phyloP scores from a whole-genome alignment of 1,140 invertebrate species.

The Probaryconus sp. region DNA sequence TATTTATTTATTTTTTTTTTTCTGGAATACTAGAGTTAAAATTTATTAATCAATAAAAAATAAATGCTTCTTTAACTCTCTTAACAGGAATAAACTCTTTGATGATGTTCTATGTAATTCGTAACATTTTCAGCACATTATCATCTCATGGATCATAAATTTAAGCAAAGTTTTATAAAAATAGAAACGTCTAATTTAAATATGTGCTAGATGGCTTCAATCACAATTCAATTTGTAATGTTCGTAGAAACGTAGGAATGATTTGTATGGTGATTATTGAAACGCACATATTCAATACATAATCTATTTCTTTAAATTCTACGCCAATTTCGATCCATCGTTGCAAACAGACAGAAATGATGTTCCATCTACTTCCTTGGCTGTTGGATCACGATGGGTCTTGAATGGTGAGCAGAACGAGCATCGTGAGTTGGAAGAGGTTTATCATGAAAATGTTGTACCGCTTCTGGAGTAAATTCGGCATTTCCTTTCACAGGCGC shows the following conservation, averaged over 20 bases:
- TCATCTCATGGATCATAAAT: slow-evolving; percentile 47
- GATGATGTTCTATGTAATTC: slow-evolving; percentile 36
- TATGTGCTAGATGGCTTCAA: slow-evolving; percentile 10
- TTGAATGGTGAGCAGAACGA: slow-evolving; percentile 79
- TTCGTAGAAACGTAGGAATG: slow-evolving; percentile 17
- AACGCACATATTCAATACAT: slow-evolving; percentile 26
- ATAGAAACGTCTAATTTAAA: slow-evolving; percentile 39
- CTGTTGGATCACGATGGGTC: slow-evolving; percentile 84
- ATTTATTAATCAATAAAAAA: slow-evolving; percentile 34
- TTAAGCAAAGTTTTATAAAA: slow-evolving; percentile 42
- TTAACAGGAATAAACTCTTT: slow-evolving; percentile 53
- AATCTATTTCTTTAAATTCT: slow-evolving; percentile 35
- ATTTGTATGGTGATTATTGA: neutral
- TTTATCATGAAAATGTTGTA: slow-evolving; percentile 88
- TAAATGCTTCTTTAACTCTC: slow-evolving; percentile 47
- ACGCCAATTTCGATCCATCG: slow-evolving; percentile 33
- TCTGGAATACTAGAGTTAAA: slow-evolving; percentile 1
- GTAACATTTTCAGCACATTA: slow-evolving; percentile 35
- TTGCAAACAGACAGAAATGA: no score
- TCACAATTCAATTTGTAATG: slow-evolving; percentile 2
- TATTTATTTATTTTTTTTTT: no score
- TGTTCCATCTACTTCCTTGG: slow-evolving; percentile 86
- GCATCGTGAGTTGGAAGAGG: slow-evolving; percentile 82
- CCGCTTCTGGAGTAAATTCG: slow-evolving; percentile 92
- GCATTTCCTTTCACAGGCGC: slow-evolving; percentile 88